Evolutionary conservation across 2,113 vertebrate species (phyloP), one percentile per base, ranked within the genome.

Genomic region (Nesogale talazaci): DNA sequence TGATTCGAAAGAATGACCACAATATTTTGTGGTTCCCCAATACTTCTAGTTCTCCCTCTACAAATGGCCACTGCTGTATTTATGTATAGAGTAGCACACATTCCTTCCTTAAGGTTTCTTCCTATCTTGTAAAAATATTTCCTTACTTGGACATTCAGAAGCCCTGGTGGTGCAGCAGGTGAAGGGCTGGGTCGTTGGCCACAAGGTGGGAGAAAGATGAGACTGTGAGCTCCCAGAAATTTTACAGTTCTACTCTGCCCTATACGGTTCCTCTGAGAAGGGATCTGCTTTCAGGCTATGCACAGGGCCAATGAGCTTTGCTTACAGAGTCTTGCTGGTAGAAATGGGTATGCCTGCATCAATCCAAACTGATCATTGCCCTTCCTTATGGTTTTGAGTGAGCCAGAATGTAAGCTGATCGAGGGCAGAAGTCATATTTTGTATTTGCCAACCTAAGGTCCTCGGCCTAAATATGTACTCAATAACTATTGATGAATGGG

Each of bases 301-400:
- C 6, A 23, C 27, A 8, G 23, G 23, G 22, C 25, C 19, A 57
- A 46, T 59, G 87, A 80, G 88, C 27, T 89, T 85, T 52, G 46
- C 14, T 52, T 52, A 52, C 46, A 11, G 46, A 11, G 46, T 52
- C 46, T 70, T 52, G 36, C 6, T 69, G 14, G 14, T 34, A 77
- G 22, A 81, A 29, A 5, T 85, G 36, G 36, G 42, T n/a, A 2
- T 1, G 27, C 63, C 83, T 79, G 78, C 22, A 25, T 6, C 79
- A 36, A 9, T 90, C 63, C 63, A 90, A 75, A 70, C 79, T 19
- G 56, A 1, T 81, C 46, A 74, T 2, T 78, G 34, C 90, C 92
- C 94, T 87, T 14, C 34, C 91, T 78, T 56, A 74, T 63, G 82
- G n/a, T 15, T 72, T 88, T 90, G 40, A 17, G 67, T 38, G 63